Base-by-base conservation (phyloP, 2,888 invertebrate species). In the Allygus modestus region DNA sequence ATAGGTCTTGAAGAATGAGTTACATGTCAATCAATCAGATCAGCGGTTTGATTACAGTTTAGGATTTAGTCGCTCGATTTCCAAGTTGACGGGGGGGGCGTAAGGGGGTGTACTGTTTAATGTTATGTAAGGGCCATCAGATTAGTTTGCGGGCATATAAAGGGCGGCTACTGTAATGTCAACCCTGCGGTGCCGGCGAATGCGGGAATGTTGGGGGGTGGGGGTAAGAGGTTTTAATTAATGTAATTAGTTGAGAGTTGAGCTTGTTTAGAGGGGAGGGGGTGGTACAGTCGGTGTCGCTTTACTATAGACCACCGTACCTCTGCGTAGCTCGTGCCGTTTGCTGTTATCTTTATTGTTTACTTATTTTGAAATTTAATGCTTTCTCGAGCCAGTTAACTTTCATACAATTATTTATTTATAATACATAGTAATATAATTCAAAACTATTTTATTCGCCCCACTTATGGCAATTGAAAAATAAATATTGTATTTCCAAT, bases 231-330 rank as follows among this genome's bases (percentile, higher is more conserved):
- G 58, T 79, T 79, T 79, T 79, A 79, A 79, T 79, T 79, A 79
- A 79, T 79, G 79, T 58, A 79, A 79, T 79, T 79, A 79, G 79
- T 58, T 58, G 79, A 79, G 79, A 79, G 79, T 79, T 79, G 58
- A 79, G 58, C 79, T 58, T 79, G 79, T 79, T 79, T 77, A 41
- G 75, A n/a, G 79, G 58, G 79, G 79, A 33, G 79, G 79, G 58
- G 58, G 31, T 5, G 37, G 58, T 33, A 58, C n/a, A 79, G 73
- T 73, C 73, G 73, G 65, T 73, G 73, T 73, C 73, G 41, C 41
- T 12, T 73, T 73, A 73, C 73, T 41, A 41, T 15, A 73, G 73
- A 73, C 73, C 41, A 15, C 28, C 28, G 28, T 20, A 9, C 31
- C 58, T 58, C 2, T 51, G 51, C 58, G 17, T 15, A 12, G 65